Base-by-base conservation (phyloP, 2,888 invertebrate genomes). In the Phyllotreta striolata region DNA sequence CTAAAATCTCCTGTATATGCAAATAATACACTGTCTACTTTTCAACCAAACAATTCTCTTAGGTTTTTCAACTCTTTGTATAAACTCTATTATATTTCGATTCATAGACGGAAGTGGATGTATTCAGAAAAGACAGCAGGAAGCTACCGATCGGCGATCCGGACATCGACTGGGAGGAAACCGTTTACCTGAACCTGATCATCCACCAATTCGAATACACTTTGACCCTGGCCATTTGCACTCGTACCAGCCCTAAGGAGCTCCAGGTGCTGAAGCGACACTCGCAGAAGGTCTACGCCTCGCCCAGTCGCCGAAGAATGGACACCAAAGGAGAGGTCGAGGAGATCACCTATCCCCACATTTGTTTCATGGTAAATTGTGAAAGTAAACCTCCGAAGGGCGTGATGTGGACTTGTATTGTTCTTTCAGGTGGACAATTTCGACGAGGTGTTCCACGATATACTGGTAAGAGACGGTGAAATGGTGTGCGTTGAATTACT, bases 181-280 rank as follows among this genome's bases (percentile, higher is more conserved):
- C 98, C 63, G 96, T 98, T 70, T 98, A 98, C 84, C 87, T 98
- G 72, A 98, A 98, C 85, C 88, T 98, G 81, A 91, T 98, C 76
- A 92, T 99, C 80, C 98, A 99, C 84, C 98, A 98, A 86, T 95
- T 99, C 84, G 96, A 98, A 82, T 99, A 98, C 84, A 96, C 94
- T 66, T 87, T 99, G 66, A 98, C 98, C 47, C 87, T 98, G 81
- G 98, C 98, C 70, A 95, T 98, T 77, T 99, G 98, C 84, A 97
- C 97, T 68, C 88, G 98, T 79, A 98, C 98, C 71, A 95, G 96
- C 78, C 96, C 97, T 64, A 96, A 96, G 84, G 96, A 98, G 84
- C 86, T 99, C 78, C 98, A 99, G 85, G 97, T 97, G 76, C 86
- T 96, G 72, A 90, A 91, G 78, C 88, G 96, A 80, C 94, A 93